A percentile compares a stretch with the other conserved stretches of the same genome.
Conservation (phyloP, 1,140 invertebrate genomes). For the Drosophila rufa region DNA sequence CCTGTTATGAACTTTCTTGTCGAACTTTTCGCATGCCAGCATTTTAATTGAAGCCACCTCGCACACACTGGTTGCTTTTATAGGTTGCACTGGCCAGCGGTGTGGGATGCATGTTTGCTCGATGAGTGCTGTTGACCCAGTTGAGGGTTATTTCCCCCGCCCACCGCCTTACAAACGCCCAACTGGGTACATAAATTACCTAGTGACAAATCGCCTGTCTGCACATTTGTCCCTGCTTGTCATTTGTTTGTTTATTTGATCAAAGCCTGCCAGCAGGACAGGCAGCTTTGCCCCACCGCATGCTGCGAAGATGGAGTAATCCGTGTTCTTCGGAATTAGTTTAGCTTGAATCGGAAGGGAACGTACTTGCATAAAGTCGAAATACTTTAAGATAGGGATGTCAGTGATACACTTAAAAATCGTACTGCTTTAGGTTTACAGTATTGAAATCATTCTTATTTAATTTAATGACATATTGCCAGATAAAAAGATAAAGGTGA, state of each 20-base stretch:
- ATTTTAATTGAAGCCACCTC: conserved; percentile 71
- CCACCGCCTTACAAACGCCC: background rate
- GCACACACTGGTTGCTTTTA: conserved; percentile 3
- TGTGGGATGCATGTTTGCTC: conserved; percentile 16
- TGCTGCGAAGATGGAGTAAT: conserved; percentile 29
- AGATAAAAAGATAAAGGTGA: background rate
- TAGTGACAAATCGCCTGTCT: conserved; percentile 76
- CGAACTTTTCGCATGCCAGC: conserved; percentile 57
- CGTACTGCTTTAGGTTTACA: background rate
- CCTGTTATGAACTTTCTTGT: conserved; percentile 52
- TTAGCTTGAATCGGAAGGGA: background rate
- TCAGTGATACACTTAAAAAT: background rate
- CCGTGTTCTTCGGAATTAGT: conserved; percentile 10
- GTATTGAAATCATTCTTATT: too few species aligned
- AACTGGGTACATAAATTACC: conserved; percentile 53
- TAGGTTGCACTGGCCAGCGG: background rate
- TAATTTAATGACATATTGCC: background rate
- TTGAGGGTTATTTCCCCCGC: conserved; percentile 32
- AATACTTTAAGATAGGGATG: background rate
- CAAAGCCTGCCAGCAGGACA: conserved; percentile 68
- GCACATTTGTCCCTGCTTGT: conserved; percentile 62
- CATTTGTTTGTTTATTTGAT: conserved; percentile 71
- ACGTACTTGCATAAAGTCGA: background rate
- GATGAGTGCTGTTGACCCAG: conserved; percentile 43
- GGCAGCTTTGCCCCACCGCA: conserved; percentile 23